These are phyloP conservation scores for Caenorhabditis wallacei DNA, from an alignment of 2,888 invertebrate species.

Conservation along the genomic window DNA sequence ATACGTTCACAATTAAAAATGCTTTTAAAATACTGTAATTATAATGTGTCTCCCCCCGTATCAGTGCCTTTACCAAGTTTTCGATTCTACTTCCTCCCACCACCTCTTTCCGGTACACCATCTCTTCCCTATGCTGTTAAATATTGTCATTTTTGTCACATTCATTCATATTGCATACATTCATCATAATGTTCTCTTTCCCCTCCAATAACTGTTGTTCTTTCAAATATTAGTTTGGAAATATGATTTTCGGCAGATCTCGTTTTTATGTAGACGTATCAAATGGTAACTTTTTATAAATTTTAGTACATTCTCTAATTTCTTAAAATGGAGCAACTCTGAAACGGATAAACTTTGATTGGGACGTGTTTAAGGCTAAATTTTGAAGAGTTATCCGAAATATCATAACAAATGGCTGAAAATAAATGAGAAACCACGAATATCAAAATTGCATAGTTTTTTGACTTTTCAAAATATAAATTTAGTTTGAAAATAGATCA, in stretches of 20 bases:
- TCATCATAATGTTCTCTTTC: background rate
- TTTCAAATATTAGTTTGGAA: background rate
- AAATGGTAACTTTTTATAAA: too few relatives aligned
- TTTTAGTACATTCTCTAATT: too few relatives aligned
- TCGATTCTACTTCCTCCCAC: conserved; percentile 32
- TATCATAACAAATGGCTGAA: too few relatives aligned
- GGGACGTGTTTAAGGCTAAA: too few relatives aligned
- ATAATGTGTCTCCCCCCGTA: conserved; percentile 3
- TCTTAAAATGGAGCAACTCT: too few relatives aligned
- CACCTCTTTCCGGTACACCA: conserved; percentile 40
- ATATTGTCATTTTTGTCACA: conserved; percentile 4
- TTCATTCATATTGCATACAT: background rate
- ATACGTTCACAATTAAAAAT: conserved; percentile 5
- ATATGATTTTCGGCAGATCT: background rate
- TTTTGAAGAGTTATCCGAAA: too few relatives aligned
- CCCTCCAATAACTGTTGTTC: background rate
- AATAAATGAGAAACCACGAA: too few relatives aligned
- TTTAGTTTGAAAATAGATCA: too few relatives aligned
- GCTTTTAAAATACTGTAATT: conserved; percentile 39
- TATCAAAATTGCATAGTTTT: too few relatives aligned
- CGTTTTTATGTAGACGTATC: too few relatives aligned
- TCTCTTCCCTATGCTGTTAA: background rate
- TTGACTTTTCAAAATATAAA: too few relatives aligned
- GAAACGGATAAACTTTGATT: too few relatives aligned
- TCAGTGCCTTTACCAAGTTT: conserved; percentile 37